Evolutionary conservation across 2,888 invertebrate species (phyloP).

Genomic region (Acanthosepion esculentum): DNA sequence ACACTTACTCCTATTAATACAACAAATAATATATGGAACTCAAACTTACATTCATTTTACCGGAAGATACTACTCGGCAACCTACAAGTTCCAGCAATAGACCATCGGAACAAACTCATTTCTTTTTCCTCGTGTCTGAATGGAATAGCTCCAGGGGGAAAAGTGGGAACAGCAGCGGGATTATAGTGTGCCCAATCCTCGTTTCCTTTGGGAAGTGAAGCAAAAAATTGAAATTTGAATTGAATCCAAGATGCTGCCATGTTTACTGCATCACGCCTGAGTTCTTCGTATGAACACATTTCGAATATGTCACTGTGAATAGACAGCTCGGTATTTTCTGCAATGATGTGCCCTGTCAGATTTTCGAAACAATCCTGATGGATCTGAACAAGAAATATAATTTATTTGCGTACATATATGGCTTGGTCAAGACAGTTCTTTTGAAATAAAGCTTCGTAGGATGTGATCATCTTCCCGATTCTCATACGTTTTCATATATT

Average conservation of each 20-base stretch:
- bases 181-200: not conserved
- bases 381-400: not conserved
- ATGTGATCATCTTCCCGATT: too few species aligned
- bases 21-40: too few species aligned
- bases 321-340: not conserved
- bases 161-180: not conserved
- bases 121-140: not conserved
- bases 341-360: not conserved
- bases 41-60: too few species aligned
- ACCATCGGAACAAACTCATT: not conserved
- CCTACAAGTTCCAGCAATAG: too few species aligned
- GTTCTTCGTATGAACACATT: not conserved
- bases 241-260: constrained; percentile 9
- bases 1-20: too few species aligned
- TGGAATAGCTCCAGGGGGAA: not conserved
- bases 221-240: constrained; percentile 33
- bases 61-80: too few species aligned
- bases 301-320: constrained; percentile 2
- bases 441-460: not conserved
- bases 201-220: not conserved
- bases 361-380: not conserved
- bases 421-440: not conserved
- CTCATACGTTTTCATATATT: too few species aligned
- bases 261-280: not conserved
- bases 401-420: not conserved